Conservation (phyloP, 92 coral and sea anemone genomes). For the Anthopleura xanthogrammica region DNA sequence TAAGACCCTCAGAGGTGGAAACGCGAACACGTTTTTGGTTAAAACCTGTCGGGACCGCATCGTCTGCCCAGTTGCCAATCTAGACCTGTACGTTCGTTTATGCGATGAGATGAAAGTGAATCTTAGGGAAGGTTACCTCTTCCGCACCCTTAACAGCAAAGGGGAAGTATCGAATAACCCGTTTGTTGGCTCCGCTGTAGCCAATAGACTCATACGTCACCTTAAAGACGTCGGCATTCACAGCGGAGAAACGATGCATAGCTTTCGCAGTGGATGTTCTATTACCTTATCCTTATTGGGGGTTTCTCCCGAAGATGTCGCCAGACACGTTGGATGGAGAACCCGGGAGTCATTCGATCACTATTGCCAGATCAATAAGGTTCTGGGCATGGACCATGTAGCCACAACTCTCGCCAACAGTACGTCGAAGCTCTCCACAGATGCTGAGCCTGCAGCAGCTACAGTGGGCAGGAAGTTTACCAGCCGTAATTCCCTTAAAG, state of each 20-base stretch:
- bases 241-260: slow-evolving; percentile 53
- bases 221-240: slow-evolving; percentile 34
- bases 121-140: slow-evolving; percentile 39
- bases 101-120: slow-evolving; percentile 59
- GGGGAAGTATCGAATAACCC: slow-evolving; percentile 41
- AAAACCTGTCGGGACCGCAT: slow-evolving; percentile 32
- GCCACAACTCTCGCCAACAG: slow-evolving; percentile 42
- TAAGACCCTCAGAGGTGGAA: slow-evolving; percentile 57
- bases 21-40: slow-evolving; percentile 42
- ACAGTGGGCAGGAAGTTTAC: background rate
- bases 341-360: slow-evolving; percentile 18
- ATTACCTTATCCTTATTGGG: slow-evolving; percentile 50
- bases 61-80: slow-evolving; percentile 47
- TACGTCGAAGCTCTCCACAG: background rate
- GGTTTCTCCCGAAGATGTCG: slow-evolving; percentile 35
- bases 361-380: slow-evolving; percentile 37
- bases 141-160: slow-evolving; percentile 38
- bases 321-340: slow-evolving; percentile 47
- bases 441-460: background rate
- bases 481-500: background rate
- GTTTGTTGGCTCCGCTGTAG: slow-evolving; percentile 51
- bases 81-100: slow-evolving; percentile 44
- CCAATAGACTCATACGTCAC: slow-evolving; percentile 29
- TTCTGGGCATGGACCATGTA: slow-evolving; percentile 16
- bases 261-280: slow-evolving; percentile 47